Evolutionary conservation across 1,140 invertebrate species (phyloP).

Genomic region (Leptestheria dahalacensis): DNA sequence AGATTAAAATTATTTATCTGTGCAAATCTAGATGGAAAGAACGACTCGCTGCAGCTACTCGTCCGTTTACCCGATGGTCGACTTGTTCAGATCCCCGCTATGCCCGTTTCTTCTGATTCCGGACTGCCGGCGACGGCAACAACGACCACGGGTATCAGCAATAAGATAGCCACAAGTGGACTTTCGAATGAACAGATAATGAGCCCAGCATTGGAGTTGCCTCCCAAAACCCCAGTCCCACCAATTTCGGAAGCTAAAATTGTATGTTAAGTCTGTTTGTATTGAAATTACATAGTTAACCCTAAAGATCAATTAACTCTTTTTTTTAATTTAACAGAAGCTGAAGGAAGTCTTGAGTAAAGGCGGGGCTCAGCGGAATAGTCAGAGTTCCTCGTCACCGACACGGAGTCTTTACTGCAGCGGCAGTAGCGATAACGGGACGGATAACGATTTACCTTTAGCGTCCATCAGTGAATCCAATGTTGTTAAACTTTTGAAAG

Average conservation of each 20-base stretch:
- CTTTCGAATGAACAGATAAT: no score
- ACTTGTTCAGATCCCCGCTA: slow-evolving; percentile 32
- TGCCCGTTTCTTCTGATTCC: slow-evolving; percentile 23
- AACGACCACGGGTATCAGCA: neutral
- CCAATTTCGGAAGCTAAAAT: slow-evolving; percentile 15
- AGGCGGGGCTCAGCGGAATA: slow-evolving; percentile 11
- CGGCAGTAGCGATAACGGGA: neutral
- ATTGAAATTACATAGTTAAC: no score
- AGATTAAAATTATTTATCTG: neutral
- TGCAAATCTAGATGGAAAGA: neutral
- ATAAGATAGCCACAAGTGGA: no score
- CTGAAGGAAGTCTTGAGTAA: slow-evolving; percentile 29
- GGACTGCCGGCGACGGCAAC: slow-evolving; percentile 14
- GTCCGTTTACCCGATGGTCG: slow-evolving; percentile 35
- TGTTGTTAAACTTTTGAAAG: neutral
- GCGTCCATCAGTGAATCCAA: neutral
- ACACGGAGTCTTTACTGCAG: neutral
- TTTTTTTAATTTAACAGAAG: slow-evolving; percentile 26
- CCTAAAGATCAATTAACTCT: slow-evolving; percentile 7
- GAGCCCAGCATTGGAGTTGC: no score
- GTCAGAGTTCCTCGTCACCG: neutral
- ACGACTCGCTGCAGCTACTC: slow-evolving; percentile 27
- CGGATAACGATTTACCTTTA: neutral
- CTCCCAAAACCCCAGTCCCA: no score
- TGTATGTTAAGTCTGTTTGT: slow-evolving; percentile 3